Base-by-base conservation (phyloP, 2,888 invertebrate genomes). In the Latheticus oryzae region DNA sequence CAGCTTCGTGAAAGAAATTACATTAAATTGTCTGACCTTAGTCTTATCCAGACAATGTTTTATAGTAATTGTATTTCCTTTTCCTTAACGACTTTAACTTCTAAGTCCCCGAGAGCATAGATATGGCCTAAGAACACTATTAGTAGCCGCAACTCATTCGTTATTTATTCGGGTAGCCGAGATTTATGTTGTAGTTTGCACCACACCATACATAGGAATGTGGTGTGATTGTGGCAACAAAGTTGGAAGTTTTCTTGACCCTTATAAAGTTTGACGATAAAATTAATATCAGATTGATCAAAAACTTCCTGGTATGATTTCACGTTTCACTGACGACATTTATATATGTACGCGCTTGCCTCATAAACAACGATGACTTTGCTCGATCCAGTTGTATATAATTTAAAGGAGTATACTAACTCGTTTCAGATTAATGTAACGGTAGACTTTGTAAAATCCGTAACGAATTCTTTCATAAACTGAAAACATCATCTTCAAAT, bases 21-120 rank as follows among this genome's bases (percentile, higher is more conserved):
- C 74, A 73, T 73, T 75, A 74, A 74, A 74, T 73, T 68, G 72
- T 67, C 65, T 64, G 68, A 65, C 69, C 68, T 68, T 62, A 58
- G 68, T 64, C 63, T 63, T 43, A 65, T 62, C 64, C 69, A 68
- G 72, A 72, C 73, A 72, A 74, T 72, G 70, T 66, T 76, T 76
- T 75, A 76, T 74, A 72, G 74, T 74, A 75, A 76, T 74, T 76
- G 74, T 71, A 71, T 75, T 74, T 73, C 69, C 68, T 62, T 67
- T 69, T 70, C 71, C 71, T 66, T 71, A 70, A 72, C 71, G 67
- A 66, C 69, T 68, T 70, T 69, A 72, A 71, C 69, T 74, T 72
- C 68, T 64, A 67, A 68, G 69, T 69, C 70, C 70, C 70, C 67
- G 56, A 62, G 72, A 71, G 71, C 68, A 67, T 68, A 71, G 72